Conservation (phyloP, 2,797 vertebrate species). For the Aplochiton taeniatus region DNA sequence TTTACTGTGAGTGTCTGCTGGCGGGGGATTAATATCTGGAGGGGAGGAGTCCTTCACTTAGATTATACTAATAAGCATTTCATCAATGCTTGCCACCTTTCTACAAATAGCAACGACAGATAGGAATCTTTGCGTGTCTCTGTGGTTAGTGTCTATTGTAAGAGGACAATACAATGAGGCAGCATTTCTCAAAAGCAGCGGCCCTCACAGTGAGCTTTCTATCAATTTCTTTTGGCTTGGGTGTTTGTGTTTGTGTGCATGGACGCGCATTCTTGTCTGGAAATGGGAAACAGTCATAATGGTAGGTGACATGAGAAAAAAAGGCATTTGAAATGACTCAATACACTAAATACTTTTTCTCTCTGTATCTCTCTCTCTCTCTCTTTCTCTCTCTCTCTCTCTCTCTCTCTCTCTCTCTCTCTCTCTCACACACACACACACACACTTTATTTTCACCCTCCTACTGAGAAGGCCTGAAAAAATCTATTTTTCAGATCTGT, state of each 20-base stretch:
- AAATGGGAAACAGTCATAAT: constrained; percentile 10
- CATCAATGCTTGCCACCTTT: constrained; percentile 53
- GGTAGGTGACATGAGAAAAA: not conserved
- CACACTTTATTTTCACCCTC: not conserved
- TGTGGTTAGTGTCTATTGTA: not conserved
- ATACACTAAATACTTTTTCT: not conserved
- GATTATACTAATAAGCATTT: constrained; percentile 69
- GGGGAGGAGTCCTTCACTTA: constrained; percentile 51
- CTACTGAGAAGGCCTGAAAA: constrained; percentile 31
- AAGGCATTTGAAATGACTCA: not conserved
- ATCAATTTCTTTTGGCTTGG: constrained; percentile 15
- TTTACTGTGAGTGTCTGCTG: constrained; percentile 52
- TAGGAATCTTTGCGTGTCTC: constrained; percentile 23
- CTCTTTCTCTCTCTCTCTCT: not conserved
- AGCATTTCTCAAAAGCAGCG: constrained; percentile 12
- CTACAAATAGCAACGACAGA: constrained; percentile 15
- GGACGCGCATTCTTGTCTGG: constrained; percentile 1
- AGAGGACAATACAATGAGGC: not conserved
- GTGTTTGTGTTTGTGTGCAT: not conserved
- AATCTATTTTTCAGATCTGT: constrained; percentile 46
- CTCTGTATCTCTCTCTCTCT: not conserved
- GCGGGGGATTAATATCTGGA: constrained; percentile 25
- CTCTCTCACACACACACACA: not conserved
- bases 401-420: not conserved
- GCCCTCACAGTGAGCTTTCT: constrained; percentile 12